phyloP scores from a whole-genome alignment of 2,797 vertebrate species.

The Avahi laniger region DNA sequence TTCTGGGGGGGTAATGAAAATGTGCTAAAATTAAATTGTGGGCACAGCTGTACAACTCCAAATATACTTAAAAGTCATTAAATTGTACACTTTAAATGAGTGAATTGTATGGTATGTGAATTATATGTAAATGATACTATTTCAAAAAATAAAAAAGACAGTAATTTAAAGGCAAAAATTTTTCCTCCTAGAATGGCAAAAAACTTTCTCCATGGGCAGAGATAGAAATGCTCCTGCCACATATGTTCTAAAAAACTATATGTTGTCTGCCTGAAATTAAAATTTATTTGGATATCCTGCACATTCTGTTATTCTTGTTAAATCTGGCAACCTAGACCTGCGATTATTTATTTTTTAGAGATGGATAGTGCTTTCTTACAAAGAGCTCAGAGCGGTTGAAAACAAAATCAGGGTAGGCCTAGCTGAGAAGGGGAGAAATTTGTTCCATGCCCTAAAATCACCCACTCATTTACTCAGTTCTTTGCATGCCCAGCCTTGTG shows the following conservation, averaged over 20 bases:
- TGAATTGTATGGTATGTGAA: not conserved
- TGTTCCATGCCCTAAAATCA: not conserved
- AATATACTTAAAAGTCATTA: constrained; percentile 1
- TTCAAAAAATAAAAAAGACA: constrained; percentile 6
- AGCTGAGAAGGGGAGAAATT: not conserved
- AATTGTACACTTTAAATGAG: not conserved
- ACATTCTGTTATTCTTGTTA: not conserved
- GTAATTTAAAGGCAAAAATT: not conserved
- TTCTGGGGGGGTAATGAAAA: not conserved
- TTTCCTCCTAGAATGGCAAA: not conserved
- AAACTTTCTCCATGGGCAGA: not conserved
- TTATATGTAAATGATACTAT: not conserved
- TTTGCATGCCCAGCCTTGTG: not conserved
- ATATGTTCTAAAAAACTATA: not conserved
- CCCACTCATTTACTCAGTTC: not conserved
- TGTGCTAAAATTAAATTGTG: not conserved
- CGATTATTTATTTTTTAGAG: not conserved
- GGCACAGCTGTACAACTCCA: not conserved
- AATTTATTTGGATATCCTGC: not conserved
- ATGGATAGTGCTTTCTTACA: not conserved
- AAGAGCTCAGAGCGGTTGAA: not conserved
- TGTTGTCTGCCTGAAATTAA: constrained; percentile 6
- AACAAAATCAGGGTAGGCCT: not conserved
- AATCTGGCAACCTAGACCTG: not conserved
- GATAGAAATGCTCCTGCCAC: not conserved